These are phyloP conservation scores for Platorchestia sp. DNA, from an alignment of 1,140 invertebrate species.

Conservation along the genomic window DNA sequence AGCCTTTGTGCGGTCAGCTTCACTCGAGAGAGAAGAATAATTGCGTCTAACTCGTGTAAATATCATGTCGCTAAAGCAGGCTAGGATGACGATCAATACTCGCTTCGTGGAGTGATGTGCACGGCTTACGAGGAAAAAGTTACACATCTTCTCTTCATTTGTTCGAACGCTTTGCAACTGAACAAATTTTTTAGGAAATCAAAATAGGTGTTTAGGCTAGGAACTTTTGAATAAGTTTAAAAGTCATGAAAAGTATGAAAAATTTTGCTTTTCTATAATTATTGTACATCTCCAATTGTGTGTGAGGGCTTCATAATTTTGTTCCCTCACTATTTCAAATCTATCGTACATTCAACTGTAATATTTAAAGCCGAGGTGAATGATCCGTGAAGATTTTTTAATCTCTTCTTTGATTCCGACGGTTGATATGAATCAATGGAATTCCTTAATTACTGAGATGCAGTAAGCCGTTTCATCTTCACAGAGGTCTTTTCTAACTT, in stretches of 20 bases:
- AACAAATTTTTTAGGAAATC: background rate
- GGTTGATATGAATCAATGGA: too few relatives aligned
- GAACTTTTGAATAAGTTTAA: background rate
- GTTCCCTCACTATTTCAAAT: too few relatives aligned
- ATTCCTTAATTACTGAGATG: too few relatives aligned
- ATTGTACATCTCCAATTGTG: too few relatives aligned
- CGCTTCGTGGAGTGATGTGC: background rate
- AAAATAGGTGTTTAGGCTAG: background rate
- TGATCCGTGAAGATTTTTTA: too few relatives aligned
- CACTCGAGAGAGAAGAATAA: background rate
- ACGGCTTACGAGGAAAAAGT: background rate
- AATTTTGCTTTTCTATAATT: background rate
- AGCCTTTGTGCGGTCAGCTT: background rate
- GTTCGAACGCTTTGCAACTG: background rate
- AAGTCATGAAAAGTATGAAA: background rate
- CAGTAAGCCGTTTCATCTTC: too few relatives aligned
- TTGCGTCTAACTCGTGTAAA: constrained; percentile 9
- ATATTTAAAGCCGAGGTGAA: too few relatives aligned
- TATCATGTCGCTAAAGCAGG: background rate
- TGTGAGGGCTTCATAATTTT: too few relatives aligned
- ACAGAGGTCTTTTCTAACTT: too few relatives aligned
- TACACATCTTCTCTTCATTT: background rate
- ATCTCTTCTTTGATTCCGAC: too few relatives aligned
- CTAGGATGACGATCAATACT: background rate
- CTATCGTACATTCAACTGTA: too few relatives aligned